Conservation (phyloP, 2,888 invertebrate species). For the Pimpla rufipes region DNA sequence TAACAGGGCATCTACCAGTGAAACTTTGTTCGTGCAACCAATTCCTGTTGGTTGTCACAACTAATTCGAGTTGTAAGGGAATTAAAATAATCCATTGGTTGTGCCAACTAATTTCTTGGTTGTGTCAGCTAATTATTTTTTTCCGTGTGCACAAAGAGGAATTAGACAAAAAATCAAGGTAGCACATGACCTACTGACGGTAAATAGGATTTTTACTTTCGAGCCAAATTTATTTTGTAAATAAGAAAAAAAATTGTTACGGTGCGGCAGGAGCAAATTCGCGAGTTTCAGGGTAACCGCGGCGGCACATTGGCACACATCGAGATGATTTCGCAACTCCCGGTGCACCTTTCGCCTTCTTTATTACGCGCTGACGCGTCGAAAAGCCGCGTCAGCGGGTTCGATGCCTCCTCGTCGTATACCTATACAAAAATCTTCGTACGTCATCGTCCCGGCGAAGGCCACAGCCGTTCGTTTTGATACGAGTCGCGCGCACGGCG, state of each 20-base stretch:
- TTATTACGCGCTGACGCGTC: conserved; percentile 49
- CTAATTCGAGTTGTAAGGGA: no score
- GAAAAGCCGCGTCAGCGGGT: conserved; percentile 56
- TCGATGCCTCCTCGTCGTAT: conserved; percentile 24
- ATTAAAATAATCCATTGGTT: no score
- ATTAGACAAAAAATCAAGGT: no score
- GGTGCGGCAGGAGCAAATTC: conserved; percentile 12
- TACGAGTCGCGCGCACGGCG: conserved; percentile 11
- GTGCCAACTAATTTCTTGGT: no score
- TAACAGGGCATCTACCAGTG: no score
- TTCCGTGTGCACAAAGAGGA: no score
- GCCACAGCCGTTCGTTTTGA: conserved; percentile 20
- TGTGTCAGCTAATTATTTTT: no score
- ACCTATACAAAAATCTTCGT: conserved; percentile 27
- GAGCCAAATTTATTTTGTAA: background rate
- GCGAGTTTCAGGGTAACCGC: conserved; percentile 15
- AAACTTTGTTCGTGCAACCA: no score
- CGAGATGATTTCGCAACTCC: conserved; percentile 27
- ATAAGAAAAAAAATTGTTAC: conserved; percentile 16
- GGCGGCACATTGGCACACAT: conserved; percentile 61
- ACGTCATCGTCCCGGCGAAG: conserved; percentile 38
- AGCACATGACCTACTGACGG: no score
- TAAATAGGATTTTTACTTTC: no score
- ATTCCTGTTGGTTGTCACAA: no score
- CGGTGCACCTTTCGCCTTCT: conserved; percentile 40